Evolutionary conservation across 2,797 vertebrate species (phyloP), one percentile per base, ranked within the genome.

Genomic region (Enteromius radiatus): DNA sequence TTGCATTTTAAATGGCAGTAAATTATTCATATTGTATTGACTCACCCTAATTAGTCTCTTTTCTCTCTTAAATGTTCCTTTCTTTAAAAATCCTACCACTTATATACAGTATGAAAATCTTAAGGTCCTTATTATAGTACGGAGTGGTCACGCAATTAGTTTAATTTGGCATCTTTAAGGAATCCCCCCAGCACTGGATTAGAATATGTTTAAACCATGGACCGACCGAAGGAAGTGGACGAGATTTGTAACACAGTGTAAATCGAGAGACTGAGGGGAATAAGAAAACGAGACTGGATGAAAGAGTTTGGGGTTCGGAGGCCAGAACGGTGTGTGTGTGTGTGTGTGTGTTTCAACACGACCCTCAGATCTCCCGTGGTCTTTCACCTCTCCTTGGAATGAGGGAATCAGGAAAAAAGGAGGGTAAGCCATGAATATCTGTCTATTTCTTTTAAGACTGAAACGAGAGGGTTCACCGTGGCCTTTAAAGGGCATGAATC

Each of bases 401-500:
- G 47, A 82, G 47, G 33, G 31, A 82, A 49, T 43, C 47, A 5
- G 31, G 21, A 28, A 67, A 41, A 75, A 45, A 14, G 19, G 36
- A 43, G 26, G n/a, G 26, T 31, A 67, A 61, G 77, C 61, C 59
- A 41, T 80, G 74, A 85, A 73, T 43, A 52, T 68, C 41, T 67
- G 70, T 61, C 41, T n/a, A 1, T 54, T 71, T 61, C 67, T 69
- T 70, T 81, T 64, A 38, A 43, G 63, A 61, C 3, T n/a, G 28
- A 76, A 69, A 81, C 8, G 5, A 75, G 41, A 80, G 76, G 36
- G 41, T 76, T 43, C 47, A 68, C 70, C 9, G 28, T 77, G 73
- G 65, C 45, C 64, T 81, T 75, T 78, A 81, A 81, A 81, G 78
- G 78, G 28, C 31, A 81, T 31, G 28, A 65, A 68, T 82, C 61